Percentiles rank a stretch among this genome's conserved stretches.
phyloP scores from a whole-genome alignment of 2,888 invertebrate genomes.

The Nemoura dubitans region DNA sequence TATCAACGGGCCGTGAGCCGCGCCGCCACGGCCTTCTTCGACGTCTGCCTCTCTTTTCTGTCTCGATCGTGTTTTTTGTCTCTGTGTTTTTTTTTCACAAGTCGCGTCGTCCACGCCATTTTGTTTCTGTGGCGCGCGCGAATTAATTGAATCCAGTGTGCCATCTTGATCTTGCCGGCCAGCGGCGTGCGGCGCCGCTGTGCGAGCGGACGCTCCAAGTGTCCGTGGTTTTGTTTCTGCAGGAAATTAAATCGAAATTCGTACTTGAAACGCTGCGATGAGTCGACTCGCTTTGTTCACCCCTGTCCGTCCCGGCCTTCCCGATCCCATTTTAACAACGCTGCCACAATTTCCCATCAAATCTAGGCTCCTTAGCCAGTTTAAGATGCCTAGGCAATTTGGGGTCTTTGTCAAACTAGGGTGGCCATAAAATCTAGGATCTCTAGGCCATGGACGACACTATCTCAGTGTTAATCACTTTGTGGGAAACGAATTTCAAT shows the following conservation, averaged over 20 bases:
- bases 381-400: too few relatives aligned
- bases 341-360: too few relatives aligned
- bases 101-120: not conserved
- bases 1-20: not conserved
- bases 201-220: not conserved
- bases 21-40: not conserved
- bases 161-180: not conserved
- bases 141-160: too few relatives aligned
- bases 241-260: not conserved
- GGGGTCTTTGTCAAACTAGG: too few relatives aligned
- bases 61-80: too few relatives aligned
- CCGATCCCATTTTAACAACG: too few relatives aligned
- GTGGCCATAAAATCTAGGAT: too few relatives aligned
- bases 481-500: too few relatives aligned
- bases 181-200: not conserved
- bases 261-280: not conserved
- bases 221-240: not conserved
- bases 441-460: too few relatives aligned
- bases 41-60: not conserved
- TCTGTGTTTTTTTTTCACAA: not conserved
- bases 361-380: too few relatives aligned
- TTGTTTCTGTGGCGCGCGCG: not conserved
- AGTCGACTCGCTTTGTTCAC: not conserved
- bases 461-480: too few relatives aligned
- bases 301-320: not conserved